Percentiles rank a stretch among this genome's conserved stretches.
Conservation (phyloP, 2,113 vertebrate genomes). For the Takifugu flavidus region DNA sequence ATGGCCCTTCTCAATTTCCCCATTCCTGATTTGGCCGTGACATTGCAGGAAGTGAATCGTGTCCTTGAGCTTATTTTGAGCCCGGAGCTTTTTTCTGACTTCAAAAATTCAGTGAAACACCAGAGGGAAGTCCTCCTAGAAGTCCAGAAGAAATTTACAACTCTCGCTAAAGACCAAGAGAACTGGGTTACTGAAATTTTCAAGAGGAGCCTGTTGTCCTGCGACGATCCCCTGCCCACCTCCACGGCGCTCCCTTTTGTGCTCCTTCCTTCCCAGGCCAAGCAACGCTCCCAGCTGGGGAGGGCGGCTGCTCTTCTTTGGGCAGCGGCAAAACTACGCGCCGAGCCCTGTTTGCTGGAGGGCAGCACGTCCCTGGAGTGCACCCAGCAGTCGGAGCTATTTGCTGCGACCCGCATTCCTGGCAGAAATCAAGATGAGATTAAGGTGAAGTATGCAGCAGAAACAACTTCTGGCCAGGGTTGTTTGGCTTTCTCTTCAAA, state of each 20-base stretch:
- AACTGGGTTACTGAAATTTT: conserved; percentile 79
- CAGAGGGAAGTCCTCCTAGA: conserved; percentile 63
- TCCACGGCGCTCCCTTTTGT: conserved; percentile 74
- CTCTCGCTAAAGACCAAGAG: conserved; percentile 48
- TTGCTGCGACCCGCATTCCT: conserved; percentile 73
- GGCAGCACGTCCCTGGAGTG: conserved; percentile 66
- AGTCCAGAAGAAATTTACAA: conserved; percentile 46
- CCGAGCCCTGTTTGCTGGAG: conserved; percentile 70
- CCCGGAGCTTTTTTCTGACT: conserved; percentile 66
- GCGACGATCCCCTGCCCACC: conserved; percentile 67
- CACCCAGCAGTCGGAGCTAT: conserved; percentile 75
- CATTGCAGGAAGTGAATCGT: conserved; percentile 71
- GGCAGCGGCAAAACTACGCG: conserved; percentile 71
- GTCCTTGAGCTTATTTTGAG: conserved; percentile 74
- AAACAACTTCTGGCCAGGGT: too few species aligned
- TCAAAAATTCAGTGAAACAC: conserved; percentile 56
- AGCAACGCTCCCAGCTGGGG: conserved; percentile 51
- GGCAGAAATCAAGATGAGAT: conserved; percentile 68
- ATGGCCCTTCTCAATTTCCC: conserved; percentile 76
- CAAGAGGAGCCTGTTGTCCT: conserved; percentile 70
- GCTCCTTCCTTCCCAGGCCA: conserved; percentile 57
- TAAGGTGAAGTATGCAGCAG: conserved; percentile 52
- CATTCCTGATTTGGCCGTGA: conserved; percentile 71
- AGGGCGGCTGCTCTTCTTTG: conserved; percentile 74
- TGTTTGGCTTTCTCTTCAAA: too few species aligned